Percentiles rank a stretch among this genome's conserved stretches.
phyloP scores from a whole-genome alignment of 2,113 vertebrate genomes.

The Eupsittula cactorum region DNA sequence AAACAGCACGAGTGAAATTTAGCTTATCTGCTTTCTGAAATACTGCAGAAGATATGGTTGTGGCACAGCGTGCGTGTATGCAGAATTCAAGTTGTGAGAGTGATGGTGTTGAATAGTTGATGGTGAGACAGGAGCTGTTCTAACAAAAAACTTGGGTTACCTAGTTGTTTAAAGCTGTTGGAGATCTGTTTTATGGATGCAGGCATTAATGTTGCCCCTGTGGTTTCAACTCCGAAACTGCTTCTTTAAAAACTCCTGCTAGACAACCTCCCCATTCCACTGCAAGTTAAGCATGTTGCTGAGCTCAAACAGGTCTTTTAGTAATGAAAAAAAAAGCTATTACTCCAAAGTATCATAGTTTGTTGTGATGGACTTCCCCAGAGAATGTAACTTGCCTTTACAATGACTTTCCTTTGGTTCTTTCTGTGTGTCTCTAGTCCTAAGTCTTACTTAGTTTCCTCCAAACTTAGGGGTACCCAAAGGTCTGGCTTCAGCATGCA shows the following conservation, averaged over 20 bases:
- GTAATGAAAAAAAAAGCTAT: background rate
- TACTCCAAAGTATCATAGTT: background rate
- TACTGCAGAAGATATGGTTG: background rate
- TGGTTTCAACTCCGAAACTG: background rate
- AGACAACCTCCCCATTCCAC: background rate
- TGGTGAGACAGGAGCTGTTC: background rate
- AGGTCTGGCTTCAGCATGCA: background rate
- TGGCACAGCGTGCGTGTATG: background rate
- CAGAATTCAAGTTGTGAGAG: background rate
- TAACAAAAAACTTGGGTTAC: background rate
- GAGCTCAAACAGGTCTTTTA: background rate
- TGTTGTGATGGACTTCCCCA: background rate
- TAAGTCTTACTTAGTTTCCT: background rate
- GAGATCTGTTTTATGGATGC: background rate
- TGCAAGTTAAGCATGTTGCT: background rate
- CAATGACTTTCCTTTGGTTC: background rate
- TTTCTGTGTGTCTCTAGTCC: background rate
- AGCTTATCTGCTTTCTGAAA: background rate
- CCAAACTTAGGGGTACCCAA: background rate
- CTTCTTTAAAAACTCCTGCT: background rate
- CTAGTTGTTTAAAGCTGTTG: background rate
- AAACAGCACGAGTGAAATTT: rapidly evolving
- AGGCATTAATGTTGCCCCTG: background rate
- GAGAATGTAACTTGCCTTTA: background rate
- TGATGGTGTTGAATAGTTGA: background rate